These are phyloP conservation scores for Apocheima hispidaria DNA, from an alignment of 2,888 invertebrate species.

Conservation along the genomic window DNA sequence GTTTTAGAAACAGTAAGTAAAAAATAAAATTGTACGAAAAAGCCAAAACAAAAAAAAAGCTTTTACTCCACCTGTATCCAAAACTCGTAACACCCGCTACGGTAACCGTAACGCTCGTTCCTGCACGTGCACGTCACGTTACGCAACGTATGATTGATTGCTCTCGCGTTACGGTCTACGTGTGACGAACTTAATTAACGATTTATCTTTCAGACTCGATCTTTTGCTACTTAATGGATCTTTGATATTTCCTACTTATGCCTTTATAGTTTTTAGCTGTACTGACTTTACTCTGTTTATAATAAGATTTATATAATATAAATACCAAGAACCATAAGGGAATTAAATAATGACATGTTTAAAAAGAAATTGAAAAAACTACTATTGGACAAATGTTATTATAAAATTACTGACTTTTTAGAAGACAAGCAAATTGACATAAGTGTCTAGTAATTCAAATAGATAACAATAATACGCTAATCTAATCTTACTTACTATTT, in stretches of 20 bases:
- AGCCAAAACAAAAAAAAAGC: not conserved
- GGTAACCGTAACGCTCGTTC: constrained; percentile 1
- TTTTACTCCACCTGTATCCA: not conserved
- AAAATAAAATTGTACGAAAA: not conserved
- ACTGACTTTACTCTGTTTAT: no score
- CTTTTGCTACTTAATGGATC: not conserved
- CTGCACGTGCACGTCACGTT: constrained; percentile 5
- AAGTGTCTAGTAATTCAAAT: no score
- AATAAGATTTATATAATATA: no score
- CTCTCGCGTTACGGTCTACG: not conserved
- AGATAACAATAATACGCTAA: no score
- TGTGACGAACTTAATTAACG: not conserved
- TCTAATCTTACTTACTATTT: no score
- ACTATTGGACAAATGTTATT: no score
- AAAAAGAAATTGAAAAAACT: no score
- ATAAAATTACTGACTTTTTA: no score
- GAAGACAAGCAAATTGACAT: no score
- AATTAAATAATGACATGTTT: no score
- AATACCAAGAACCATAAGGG: no score
- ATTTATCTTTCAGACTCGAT: not conserved
- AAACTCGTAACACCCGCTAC: not conserved
- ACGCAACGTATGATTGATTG: constrained; percentile 15
- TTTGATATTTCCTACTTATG: not conserved
- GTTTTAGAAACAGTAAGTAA: no score
- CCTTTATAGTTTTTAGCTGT: not conserved